Conservation (phyloP, 2,113 vertebrate genomes). For the Sebastes fasciatus region DNA sequence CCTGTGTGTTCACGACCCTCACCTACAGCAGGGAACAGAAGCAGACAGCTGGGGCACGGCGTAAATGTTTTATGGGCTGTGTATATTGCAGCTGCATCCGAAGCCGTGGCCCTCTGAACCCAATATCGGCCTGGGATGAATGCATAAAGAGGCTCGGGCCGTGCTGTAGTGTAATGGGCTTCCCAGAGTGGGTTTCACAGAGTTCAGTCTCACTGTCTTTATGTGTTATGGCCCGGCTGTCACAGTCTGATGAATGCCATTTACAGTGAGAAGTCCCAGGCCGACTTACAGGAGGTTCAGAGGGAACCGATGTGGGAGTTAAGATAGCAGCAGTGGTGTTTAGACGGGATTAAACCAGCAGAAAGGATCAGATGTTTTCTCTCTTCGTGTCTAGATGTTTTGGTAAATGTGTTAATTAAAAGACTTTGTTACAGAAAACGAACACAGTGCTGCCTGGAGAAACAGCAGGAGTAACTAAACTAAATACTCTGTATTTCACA, state of each 20-base stretch:
- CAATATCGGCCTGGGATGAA: conserved; percentile 31
- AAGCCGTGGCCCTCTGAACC: conserved; percentile 54
- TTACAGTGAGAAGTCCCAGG: conserved; percentile 7
- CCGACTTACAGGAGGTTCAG: neutral
- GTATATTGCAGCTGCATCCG: conserved; percentile 44
- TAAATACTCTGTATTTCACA: too few relatives aligned
- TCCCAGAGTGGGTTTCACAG: conserved; percentile 49
- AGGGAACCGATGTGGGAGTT: neutral
- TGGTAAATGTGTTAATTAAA: neutral
- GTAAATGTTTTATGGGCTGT: conserved; percentile 65
- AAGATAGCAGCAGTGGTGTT: neutral
- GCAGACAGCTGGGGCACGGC: conserved; percentile 20
- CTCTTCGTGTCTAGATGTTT: neutral
- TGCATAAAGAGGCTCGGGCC: conserved; percentile 36
- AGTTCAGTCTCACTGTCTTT: conserved; percentile 52
- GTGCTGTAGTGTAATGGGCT: conserved; percentile 33
- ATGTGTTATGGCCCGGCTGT: conserved; percentile 57
- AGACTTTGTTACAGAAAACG: neutral
- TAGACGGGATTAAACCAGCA: too few relatives aligned
- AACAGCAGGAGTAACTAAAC: too few relatives aligned
- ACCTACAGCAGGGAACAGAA: conserved; percentile 26
- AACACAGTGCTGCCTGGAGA: too few relatives aligned
- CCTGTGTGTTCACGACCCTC: conserved; percentile 26
- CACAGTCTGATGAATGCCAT: conserved; percentile 38
- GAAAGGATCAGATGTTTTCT: too few relatives aligned